Conservation (phyloP, 2,113 vertebrate genomes). For the Microcebus murinus region DNA sequence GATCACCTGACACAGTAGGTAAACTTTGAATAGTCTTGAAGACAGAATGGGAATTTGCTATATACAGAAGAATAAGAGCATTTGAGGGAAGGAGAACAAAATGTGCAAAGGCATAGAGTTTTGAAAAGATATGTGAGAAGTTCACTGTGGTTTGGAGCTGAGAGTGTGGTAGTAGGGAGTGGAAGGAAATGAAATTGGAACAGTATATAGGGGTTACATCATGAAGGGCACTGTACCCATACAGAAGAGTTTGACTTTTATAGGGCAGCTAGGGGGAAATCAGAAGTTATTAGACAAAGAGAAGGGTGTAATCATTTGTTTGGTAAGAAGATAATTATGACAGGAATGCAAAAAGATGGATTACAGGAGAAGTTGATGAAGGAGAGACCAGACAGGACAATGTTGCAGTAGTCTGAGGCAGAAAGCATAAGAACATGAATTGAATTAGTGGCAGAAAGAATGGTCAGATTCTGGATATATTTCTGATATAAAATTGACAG, state of each 20-base stretch:
- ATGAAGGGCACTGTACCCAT: background rate
- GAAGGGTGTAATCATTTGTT: conserved; percentile 39
- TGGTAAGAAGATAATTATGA: conserved; percentile 47
- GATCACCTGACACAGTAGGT: background rate
- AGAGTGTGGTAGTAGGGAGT: conserved; percentile 62
- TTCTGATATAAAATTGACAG: conserved; percentile 1
- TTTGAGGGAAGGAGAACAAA: conserved; percentile 74
- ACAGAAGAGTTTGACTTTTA: conserved; percentile 12
- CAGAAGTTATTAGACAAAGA: background rate
- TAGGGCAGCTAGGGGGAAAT: background rate
- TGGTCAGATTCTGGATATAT: background rate
- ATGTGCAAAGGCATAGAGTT: conserved; percentile 61
- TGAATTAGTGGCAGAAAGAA: background rate
- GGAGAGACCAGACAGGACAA: background rate
- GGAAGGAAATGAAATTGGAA: conserved; percentile 72
- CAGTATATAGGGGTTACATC: conserved; percentile 31
- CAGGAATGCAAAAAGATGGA: background rate
- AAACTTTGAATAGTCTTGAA: background rate
- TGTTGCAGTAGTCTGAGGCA: background rate
- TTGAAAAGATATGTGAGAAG: conserved; percentile 68
- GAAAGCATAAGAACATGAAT: background rate
- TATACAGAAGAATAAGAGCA: conserved; percentile 48
- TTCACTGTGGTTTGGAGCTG: conserved; percentile 67
- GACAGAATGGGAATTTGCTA: background rate
- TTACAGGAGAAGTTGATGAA: background rate